phyloP scores from a whole-genome alignment of 2,888 invertebrate species.

The Tiliacea aurago region DNA sequence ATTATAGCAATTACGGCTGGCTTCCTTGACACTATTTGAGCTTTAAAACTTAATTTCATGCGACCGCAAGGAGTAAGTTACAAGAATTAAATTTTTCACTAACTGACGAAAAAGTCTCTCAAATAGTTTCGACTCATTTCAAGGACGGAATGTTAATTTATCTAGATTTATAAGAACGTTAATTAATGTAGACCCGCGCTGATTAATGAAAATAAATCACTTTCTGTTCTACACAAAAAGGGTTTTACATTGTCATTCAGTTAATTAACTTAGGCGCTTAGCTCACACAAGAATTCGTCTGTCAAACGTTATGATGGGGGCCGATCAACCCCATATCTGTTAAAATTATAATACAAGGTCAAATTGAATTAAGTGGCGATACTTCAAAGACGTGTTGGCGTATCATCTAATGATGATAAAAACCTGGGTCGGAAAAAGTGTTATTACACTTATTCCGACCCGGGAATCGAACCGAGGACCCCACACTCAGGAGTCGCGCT shows the following conservation, averaged over 20 bases:
- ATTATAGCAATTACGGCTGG: neutral
- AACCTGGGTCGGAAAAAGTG: too few species aligned
- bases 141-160: constrained; percentile 12
- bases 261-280: neutral
- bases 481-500: too few species aligned
- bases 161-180: constrained; percentile 12
- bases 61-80: too few species aligned
- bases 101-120: neutral
- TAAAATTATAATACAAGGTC: neutral
- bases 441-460: too few species aligned
- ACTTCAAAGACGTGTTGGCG: neutral
- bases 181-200: constrained; percentile 8
- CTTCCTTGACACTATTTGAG: too few species aligned
- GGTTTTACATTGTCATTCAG: constrained; percentile 1
- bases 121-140: neutral
- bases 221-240: neutral
- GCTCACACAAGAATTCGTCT: neutral
- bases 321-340: neutral
- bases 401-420: too few species aligned
- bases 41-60: neutral
- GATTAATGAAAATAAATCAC: constrained; percentile 36
- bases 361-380: neutral
- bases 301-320: neutral
- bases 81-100: constrained; percentile 2
- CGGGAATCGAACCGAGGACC: too few species aligned